Percentiles rank a stretch among this genome's conserved stretches.
phyloP scores from a whole-genome alignment of 2,113 vertebrate genomes.

The Anhinga rufa region DNA sequence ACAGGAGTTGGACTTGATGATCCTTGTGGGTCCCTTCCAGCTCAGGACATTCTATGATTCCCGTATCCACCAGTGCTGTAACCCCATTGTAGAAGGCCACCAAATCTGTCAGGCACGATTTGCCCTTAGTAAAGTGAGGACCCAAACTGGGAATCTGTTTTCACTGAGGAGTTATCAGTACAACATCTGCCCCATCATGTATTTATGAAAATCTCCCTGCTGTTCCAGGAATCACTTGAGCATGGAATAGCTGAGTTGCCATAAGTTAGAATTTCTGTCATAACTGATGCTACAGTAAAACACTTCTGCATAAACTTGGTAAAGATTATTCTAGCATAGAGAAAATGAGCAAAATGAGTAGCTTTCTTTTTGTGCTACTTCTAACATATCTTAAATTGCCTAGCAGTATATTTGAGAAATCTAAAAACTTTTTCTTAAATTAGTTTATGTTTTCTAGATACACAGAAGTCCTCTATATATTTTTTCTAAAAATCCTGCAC shows the following conservation, averaged over 20 bases:
- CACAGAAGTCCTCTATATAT: neutral
- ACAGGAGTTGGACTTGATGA: too few relatives aligned
- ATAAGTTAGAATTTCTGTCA: neutral
- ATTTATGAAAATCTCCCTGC: slow-evolving; percentile 17
- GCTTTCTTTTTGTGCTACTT: neutral
- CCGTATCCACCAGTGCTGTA: too few relatives aligned
- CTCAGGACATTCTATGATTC: too few relatives aligned
- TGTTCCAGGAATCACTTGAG: slow-evolving; percentile 3
- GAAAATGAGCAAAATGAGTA: neutral
- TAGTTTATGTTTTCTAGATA: neutral
- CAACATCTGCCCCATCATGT: neutral
- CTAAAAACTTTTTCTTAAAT: neutral
- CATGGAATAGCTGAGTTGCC: neutral
- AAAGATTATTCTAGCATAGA: neutral
- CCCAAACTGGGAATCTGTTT: neutral
- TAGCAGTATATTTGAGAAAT: neutral
- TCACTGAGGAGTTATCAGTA: neutral
- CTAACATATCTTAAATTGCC: neutral
- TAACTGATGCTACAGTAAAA: neutral
- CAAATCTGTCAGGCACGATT: too few relatives aligned
- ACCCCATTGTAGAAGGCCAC: too few relatives aligned
- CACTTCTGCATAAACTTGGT: neutral
- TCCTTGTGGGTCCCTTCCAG: too few relatives aligned
- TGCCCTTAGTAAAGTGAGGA: neutral
- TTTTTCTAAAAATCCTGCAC: neutral